Evolutionary conservation across 2,888 invertebrate genomes (phyloP), one percentile per base, ranked within the genome.

Genomic region (Pseudococcus viburni): DNA sequence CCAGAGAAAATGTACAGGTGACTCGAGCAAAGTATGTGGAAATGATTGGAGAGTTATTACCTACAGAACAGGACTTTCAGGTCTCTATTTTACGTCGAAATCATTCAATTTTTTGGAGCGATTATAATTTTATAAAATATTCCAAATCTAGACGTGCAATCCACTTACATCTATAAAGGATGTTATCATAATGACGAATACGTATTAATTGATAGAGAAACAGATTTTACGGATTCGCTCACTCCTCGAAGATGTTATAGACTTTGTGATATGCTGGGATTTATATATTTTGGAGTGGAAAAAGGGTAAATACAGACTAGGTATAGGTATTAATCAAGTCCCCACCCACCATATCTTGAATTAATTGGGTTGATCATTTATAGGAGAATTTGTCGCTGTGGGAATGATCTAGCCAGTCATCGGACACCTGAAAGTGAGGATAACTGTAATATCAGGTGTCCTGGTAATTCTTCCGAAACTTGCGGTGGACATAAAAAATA

Each of bases 41-140:
- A 90, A 90, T 26, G 88, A 87, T 17, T 90, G 90, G 90, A 89
- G 90, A 48, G 88, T 90, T 46, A 89, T 89, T 39, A 89, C 90
- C 15, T 90, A 90, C 89, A 86, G 88, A 26, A 90, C 90, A 85
- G 90, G 90, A 87, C 46, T 89, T 84, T 22, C 48, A 7, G 89
- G 89, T 89, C 5, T 19, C 19, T 59, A 1, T 15, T 51, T 51
- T 17, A 17, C 5, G 1, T 17, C 1, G 64, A 64, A 64, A 64
- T 22, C 19, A 22, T 64, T 6, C 3, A 33, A 22, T 19, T 22
- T 64, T 1, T 8, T 7, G 2, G 7, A 64, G 12, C 46, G 12
- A 46, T 46, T 33, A 33, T 33, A 33, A 12, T 46, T 46, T 46
- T 12, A 46, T 46, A 5, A 51, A 51, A 51, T 51, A 33, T 33